Base-by-base conservation (phyloP, 2,113 vertebrate genomes). In the Catharus bicknelli region DNA sequence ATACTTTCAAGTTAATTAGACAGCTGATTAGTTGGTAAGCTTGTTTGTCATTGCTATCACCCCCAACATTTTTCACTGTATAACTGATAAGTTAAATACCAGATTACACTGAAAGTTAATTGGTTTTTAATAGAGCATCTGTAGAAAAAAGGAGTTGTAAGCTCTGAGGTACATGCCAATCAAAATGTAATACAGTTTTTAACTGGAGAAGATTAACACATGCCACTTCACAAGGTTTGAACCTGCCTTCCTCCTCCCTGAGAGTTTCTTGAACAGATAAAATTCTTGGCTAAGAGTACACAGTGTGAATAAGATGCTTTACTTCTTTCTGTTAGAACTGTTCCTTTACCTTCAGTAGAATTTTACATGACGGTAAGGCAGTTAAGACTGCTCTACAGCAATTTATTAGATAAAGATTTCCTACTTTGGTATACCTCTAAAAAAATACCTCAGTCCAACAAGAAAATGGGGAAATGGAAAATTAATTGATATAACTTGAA, bases 81-180 rank as follows among this genome's bases (percentile, higher is more conserved):
- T 79, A 96, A 69, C 77, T 69, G 86, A 70, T 89, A 94, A 95
- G 78, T 87, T 89, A 94, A 93, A 95, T 89, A 95, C 77, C 83
- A 62, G 94, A 95, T 92, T 94, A 96, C 36, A 62, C 84, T 69
- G 75, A 6, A 89, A 93, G 74, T 94, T 96, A 95, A 96, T 96
- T 96, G 92, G 62, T 76, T 93, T 90, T 90, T 94, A 93, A 87
- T 89, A 91, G 42, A 93, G 23, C 17, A 75, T 82, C 78, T 90
- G 42, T 62, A 76, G 81, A 53, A 89, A 83, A 75, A 47, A 73
- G 50, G 54, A 59, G 27, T 63, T 58, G 55, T 62, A 90, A 78
- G 51, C 67, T 82, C 74, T 58, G 36, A 94, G 89, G 82, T 95
- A 58, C 43, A 30, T 47, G 89, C 47, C 91, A 96, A 89, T 93